Conservation (phyloP, 2,797 vertebrate species). For the Eulemur mongoz region DNA sequence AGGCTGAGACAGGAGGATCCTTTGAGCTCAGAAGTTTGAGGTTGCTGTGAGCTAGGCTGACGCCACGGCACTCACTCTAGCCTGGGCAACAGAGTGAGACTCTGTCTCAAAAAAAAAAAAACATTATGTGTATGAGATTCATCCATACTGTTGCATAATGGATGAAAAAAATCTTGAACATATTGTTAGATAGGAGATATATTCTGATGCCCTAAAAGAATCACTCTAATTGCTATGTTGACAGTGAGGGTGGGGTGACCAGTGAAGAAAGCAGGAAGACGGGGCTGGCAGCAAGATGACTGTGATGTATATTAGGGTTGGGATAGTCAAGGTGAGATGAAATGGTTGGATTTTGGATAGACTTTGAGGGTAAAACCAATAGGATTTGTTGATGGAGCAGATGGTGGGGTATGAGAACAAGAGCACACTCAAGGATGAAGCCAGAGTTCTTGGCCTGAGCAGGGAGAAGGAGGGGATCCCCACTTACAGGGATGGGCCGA, state of each 20-base stretch:
- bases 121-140: background rate
- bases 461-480: background rate
- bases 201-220: background rate
- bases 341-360: background rate
- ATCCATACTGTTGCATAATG: background rate
- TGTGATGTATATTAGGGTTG: background rate
- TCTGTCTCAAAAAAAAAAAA: too few species aligned
- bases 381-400: background rate
- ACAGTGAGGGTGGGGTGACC: background rate
- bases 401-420: background rate
- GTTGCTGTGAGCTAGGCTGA: too few species aligned
- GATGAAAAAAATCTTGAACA: background rate
- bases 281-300: background rate
- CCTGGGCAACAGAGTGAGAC: too few species aligned
- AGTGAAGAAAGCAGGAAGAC: background rate
- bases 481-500: background rate
- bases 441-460: background rate
- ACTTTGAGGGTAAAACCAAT: background rate
- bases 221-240: background rate
- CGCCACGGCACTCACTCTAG: too few species aligned
- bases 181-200: background rate
- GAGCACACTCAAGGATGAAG: background rate
- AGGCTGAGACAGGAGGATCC: too few species aligned
- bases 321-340: background rate
- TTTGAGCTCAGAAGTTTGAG: too few species aligned